Conservation (phyloP, 2,797 vertebrate genomes). For the Neomorphus geoffroyi region DNA sequence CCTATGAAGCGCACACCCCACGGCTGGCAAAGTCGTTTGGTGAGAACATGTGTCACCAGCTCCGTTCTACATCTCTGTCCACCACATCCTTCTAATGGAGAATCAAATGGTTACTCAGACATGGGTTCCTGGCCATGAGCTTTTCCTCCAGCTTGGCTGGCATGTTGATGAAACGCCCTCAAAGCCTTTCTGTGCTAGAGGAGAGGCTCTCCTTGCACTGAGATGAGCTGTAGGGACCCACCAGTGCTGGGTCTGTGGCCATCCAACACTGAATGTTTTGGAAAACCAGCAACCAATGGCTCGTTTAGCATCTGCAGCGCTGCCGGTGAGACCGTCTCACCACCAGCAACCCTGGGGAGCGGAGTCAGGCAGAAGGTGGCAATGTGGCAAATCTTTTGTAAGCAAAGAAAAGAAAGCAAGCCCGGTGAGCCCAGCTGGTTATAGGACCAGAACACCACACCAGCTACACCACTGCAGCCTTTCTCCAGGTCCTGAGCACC, state of each 20-base stretch:
- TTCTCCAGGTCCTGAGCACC: neutral
- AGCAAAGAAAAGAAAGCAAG: neutral
- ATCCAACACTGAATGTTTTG: neutral
- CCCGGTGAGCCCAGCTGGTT: neutral
- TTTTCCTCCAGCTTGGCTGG: neutral
- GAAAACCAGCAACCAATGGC: neutral
- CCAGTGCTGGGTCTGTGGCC: neutral
- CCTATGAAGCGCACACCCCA: fast-evolving
- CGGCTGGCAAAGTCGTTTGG: neutral
- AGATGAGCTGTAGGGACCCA: neutral
- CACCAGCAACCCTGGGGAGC: neutral
- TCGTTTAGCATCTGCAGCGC: neutral
- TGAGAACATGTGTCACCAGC: fast-evolving
- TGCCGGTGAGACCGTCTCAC: neutral
- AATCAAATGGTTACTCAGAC: fast-evolving
- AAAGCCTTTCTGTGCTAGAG: neutral
- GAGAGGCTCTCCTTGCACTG: neutral
- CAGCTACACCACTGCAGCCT: neutral
- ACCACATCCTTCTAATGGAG: fast-evolving
- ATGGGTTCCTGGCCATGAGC: neutral
- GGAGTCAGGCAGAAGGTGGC: neutral
- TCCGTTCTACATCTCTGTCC: fast-evolving
- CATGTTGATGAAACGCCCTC: fast-evolving
- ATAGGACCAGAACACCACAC: neutral
- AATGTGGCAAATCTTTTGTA: neutral